These are phyloP conservation scores for Acromyrmex echinatior DNA, from an alignment of 1,140 invertebrate species.

Conservation along the genomic window DNA sequence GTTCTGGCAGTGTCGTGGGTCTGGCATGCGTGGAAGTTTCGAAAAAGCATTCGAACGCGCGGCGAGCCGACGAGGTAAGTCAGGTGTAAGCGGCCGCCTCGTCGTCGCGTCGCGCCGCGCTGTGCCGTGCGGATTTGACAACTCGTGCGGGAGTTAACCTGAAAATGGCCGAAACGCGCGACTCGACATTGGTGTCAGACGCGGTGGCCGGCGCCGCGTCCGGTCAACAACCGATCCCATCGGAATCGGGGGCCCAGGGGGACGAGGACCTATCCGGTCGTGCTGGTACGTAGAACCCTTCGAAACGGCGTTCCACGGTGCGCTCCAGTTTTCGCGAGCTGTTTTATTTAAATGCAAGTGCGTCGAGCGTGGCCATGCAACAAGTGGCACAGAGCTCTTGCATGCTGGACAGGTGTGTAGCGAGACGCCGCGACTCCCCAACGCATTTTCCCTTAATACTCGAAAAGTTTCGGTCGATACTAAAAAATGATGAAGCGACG, in stretches of 20 bases:
- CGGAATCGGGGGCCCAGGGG: constrained; percentile 47
- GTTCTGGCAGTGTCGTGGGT: constrained; percentile 48
- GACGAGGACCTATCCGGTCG: constrained; percentile 53
- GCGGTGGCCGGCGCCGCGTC: constrained; percentile 69
- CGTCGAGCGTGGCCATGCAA: constrained; percentile 76
- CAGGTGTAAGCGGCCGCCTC: constrained; percentile 46
- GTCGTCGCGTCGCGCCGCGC: background rate
- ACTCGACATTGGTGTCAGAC: constrained; percentile 74
- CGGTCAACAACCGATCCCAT: constrained; percentile 31
- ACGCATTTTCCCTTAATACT: background rate
- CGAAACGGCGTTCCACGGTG: constrained; percentile 11
- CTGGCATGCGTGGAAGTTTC: constrained; percentile 76
- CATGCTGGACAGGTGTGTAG: constrained; percentile 73
- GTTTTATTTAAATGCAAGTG: constrained; percentile 68
- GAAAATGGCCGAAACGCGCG: constrained; percentile 82
- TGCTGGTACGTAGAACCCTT: constrained; percentile 57
- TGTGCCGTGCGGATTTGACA: constrained; percentile 70
- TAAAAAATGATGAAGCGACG: background rate
- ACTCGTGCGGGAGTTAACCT: constrained; percentile 77
- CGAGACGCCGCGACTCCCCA: constrained; percentile 12
- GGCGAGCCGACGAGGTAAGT: constrained; percentile 56
- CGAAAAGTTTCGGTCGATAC: background rate
- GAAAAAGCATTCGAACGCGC: constrained; percentile 78
- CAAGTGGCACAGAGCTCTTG: constrained; percentile 78
- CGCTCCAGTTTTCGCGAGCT: constrained; percentile 35